Base-by-base conservation (phyloP, 2,797 vertebrate species). In the Astyanax mexicanus region DNA sequence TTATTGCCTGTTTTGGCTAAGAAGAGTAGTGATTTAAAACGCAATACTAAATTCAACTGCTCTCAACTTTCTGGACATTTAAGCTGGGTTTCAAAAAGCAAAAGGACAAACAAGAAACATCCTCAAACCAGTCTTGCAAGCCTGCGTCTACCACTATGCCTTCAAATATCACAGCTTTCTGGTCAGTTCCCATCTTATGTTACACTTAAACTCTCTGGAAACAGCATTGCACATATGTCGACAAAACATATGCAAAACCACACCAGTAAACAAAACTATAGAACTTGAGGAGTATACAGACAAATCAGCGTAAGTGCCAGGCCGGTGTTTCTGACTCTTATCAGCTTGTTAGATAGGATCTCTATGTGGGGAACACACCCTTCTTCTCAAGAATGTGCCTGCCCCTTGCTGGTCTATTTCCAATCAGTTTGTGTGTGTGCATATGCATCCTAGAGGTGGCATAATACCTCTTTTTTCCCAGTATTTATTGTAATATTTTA, bases 281-380 rank as follows among this genome's bases (percentile, higher is more conserved):
- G n/a, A 32, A 42, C 25, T 27, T 45, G 32, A 58, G 57, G 23
- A 38, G 15, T 38, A 27, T 79, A n/a, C 47, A 68, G 54, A 81
- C 58, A 77, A 67, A 51, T 42, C 6, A 57, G 6, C 7, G 35
- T 38, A 61, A 23, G 4, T 69, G 52, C 19, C 52, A 38, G 11
- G 19, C 32, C 49, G 19, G 23, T 54, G 38, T 47, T 65, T 9
- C 42, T 38, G 44, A 49, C 13, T 75, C 69, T 77, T 79, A 83
- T 81, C 77, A 72, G 12, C 38, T 49, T 13, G 37, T 42, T 7
- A 52, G 66, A 76, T 76, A 42, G 44, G 15, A 77, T 77, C 75
- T 70, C 49, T 55, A 60, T 64, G 40, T 47, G 27, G 62, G 23
- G 68, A 75, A 74, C 77, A 83, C 61, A 23, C 70, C 79, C 82